Evolutionary conservation across 2,888 invertebrate species (phyloP), one percentile per base, ranked within the genome.

Genomic region (Celastrina argiolus): DNA sequence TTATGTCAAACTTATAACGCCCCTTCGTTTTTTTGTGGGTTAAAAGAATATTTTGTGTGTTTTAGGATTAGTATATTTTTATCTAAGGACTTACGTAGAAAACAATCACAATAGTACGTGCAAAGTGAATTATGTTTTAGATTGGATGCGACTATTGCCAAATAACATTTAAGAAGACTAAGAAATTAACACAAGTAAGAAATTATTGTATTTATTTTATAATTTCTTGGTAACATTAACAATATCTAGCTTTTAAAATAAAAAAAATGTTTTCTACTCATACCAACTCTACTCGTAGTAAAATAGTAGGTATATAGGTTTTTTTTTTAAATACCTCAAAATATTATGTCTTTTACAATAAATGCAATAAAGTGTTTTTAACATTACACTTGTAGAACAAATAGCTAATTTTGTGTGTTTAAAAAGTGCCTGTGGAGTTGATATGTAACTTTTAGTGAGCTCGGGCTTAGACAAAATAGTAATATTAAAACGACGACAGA

Each of bases 361-460:
- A 31, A 58, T 58, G 31, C 31, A 58, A 31, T 31, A 31, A 58
- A 56, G 16, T 26, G 26, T 58, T 4, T 58, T 58, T 58, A n/a
- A 31, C 16, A 58, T 58, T 58, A 31, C 16, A 16, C 8, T 51
- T 5, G 4, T 51, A 51, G 16, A n/a, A 56, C 7, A 56, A 14
- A 58, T n/a, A 58, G 31, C 31, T n/a, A 31, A 31, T 36, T 61
- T 61, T 39, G 39, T 18, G 39, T 61, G 61, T 61, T 22, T 61
- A 22, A 34, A 59, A 59, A 59, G 61, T 61, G 61, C 61, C 61
- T 61, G 61, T 61, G 61, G 36, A 61, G 36, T 61, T 31, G 12
- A 31, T 10, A 59, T 59, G 22, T 36, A 36, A 22, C 39, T 14
- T 64, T 58, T 67, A 61, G 26, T 39, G 18, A 42, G 45, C 45